phyloP scores from a whole-genome alignment of 2,113 vertebrate species.

The Uropsilus gracilis region DNA sequence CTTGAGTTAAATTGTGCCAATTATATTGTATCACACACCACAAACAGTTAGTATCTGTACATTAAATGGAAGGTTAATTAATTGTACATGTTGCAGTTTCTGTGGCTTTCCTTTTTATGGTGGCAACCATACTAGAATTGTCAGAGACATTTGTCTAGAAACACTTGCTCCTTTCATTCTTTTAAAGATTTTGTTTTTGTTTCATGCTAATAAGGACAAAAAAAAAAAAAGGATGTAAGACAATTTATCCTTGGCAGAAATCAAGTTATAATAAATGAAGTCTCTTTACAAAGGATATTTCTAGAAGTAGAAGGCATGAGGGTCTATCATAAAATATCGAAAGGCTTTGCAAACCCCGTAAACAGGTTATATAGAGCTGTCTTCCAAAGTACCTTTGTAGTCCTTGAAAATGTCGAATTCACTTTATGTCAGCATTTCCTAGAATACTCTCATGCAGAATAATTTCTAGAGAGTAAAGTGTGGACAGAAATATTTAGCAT shows the following conservation, averaged over 20 bases:
- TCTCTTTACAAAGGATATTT: constrained; percentile 16
- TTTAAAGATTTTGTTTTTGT: neutral
- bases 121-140: neutral
- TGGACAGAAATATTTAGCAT: constrained; percentile 50
- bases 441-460: neutral
- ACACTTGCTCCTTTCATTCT: neutral
- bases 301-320: constrained; percentile 42
- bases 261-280: constrained; percentile 9
- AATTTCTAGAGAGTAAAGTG: constrained; percentile 32
- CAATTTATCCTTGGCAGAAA: constrained; percentile 17
- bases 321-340: constrained; percentile 7
- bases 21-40: neutral
- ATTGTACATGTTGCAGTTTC: neutral
- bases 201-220: constrained; percentile 22
- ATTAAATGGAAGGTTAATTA: constrained; percentile 28
- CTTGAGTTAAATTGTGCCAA: constrained; percentile 28
- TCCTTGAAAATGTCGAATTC: constrained; percentile 50
- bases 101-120: neutral
- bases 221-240: neutral
- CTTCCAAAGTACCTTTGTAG: neutral
- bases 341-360: neutral
- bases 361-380: neutral
- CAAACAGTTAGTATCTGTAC: neutral
- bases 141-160: neutral
- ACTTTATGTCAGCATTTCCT: constrained; percentile 32